Evolutionary conservation across 2,797 vertebrate genomes (phyloP).

Genomic region (Pterois miles): DNA sequence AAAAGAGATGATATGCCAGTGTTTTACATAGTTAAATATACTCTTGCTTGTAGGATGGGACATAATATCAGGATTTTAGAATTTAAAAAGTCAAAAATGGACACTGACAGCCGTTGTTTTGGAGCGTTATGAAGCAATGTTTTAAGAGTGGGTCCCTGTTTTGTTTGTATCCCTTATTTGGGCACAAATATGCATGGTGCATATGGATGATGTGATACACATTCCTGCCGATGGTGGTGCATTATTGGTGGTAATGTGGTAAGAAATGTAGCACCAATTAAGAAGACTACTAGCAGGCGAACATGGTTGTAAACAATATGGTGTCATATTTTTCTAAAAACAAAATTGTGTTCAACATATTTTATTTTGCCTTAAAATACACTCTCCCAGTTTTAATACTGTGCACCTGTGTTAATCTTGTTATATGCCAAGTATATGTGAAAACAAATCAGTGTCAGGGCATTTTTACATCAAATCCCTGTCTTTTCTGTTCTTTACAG

Average conservation of each 20-base stretch:
- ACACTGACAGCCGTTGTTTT: not conserved
- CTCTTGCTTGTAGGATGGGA: not conserved
- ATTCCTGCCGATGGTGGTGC: not conserved
- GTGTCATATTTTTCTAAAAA: not conserved
- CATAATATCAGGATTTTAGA: not conserved
- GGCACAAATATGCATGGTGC: not conserved
- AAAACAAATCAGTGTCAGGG: too few species aligned
- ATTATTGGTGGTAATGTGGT: not conserved
- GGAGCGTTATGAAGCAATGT: not conserved
- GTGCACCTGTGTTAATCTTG: too few species aligned
- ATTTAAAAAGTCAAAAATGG: not conserved
- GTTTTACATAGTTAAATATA: not conserved
- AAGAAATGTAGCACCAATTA: not conserved
- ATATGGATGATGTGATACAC: not conserved
- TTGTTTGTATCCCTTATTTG: not conserved
- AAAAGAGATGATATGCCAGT: not conserved
- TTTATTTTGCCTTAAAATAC: not conserved
- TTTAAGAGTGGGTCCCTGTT: not conserved
- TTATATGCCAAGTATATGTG: too few species aligned
- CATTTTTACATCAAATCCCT: too few species aligned
- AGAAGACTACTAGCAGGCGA: too few species aligned
- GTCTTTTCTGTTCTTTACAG: too few species aligned
- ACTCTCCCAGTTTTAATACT: too few species aligned
- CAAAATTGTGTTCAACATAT: not conserved
- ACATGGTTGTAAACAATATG: not conserved